Base-by-base conservation (phyloP, 2,888 invertebrate genomes). In the Lasioglossum zephyrum region DNA sequence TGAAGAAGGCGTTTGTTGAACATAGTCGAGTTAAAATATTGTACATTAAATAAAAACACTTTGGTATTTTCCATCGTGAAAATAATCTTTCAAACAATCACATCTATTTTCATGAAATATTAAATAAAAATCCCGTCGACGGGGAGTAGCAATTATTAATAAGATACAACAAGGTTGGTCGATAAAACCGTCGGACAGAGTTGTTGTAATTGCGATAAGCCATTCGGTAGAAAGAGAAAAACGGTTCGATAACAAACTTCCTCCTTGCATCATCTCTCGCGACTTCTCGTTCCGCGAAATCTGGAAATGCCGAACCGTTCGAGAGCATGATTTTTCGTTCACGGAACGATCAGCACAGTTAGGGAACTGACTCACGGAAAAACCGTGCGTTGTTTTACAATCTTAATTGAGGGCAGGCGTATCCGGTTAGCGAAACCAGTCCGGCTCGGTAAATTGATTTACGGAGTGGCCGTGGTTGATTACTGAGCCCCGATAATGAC, bases 351-450 rank as follows among this genome's bases (percentile, higher is more conserved):
- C 11, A 1, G 53, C 22, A 1, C 22, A n/a, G 4, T 53, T 53
- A 57, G n/a, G 57, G 11, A 4, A n/a, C n/a, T 4, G n/a, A 57
- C n/a, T n/a, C 57, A 11, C 11, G n/a, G 57, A 57, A 63, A 63
- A 63, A 31, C 31, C 63, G 3, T 60, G 26, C 63, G 26, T 0
- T 31, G 6, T 6, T 31, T 63, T 63, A 44, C 3, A 63, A 63
- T 63, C 63, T 63, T 16, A 16, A 63, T 63, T 31, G 63, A 31
- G 16, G 31, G 16, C 63, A 31, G 63, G 16, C 31, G 63, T 63
- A 31, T 63, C 63, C 63, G 63, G 31, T 63, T 63, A 31, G 63
- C 31, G 63, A 63, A 63, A 63, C 63, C 63, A 63, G 63, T 63
- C 16, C 16, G 57, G 57, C 57, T 11, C 63, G 63, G 63, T 16